Conservation (phyloP, 2,888 invertebrate species). For the Lepidochrysops patricia region DNA sequence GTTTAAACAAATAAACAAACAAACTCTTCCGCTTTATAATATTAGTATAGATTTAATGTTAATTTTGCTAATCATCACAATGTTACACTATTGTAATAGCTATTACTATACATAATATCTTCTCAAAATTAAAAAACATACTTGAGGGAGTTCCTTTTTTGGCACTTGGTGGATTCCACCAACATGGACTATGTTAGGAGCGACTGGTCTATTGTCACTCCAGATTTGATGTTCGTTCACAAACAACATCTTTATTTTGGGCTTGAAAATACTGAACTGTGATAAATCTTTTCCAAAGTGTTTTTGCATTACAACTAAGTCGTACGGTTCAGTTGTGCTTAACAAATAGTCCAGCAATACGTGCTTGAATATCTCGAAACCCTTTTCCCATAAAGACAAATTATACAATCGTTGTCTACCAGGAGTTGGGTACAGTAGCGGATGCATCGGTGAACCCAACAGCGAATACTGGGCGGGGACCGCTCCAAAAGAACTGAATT, state of each 20-base stretch:
- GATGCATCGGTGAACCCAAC: conserved; percentile 24
- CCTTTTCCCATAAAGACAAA: conserved; percentile 29
- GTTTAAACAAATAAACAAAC: too few species aligned
- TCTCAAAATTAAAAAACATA: conserved; percentile 24
- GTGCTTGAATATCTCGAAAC: conserved; percentile 15
- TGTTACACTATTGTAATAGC: too few species aligned
- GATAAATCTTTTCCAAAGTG: conserved; percentile 32
- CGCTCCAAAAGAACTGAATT: conserved; percentile 33
- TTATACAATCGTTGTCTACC: conserved; percentile 21
- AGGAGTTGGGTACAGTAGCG: conserved; percentile 18
- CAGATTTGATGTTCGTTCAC: conserved; percentile 49
- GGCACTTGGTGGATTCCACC: conserved; percentile 53
- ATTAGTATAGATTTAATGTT: too few species aligned
- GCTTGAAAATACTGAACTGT: conserved; percentile 25
- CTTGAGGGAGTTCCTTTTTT: conserved; percentile 46
- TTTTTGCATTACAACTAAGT: conserved; percentile 25
- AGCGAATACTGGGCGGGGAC: conserved; percentile 22
- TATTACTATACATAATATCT: too few species aligned
- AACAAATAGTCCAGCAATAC: background rate
- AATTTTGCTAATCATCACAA: too few species aligned
- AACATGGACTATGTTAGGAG: conserved; percentile 47
- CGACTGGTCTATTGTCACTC: conserved; percentile 42
- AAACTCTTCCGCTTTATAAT: too few species aligned
- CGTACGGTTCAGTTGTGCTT: conserved; percentile 16
- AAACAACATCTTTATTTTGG: conserved; percentile 46